Base-by-base conservation (phyloP, 2,113 vertebrate species). In the Brachirus orientalis region DNA sequence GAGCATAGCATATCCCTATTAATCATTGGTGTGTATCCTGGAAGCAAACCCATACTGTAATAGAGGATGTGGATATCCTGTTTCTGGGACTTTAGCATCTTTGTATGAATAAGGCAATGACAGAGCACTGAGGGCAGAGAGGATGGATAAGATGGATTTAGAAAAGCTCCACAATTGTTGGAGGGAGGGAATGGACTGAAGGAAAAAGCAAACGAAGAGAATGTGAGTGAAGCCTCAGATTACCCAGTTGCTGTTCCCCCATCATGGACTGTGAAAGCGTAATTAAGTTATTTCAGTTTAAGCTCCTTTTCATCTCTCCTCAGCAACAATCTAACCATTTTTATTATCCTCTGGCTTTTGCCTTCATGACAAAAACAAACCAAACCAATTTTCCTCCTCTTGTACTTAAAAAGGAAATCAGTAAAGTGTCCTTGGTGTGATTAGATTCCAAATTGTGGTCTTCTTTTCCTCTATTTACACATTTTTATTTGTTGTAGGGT, bases 321-420 rank as follows among this genome's bases (percentile, higher is more conserved):
- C 37, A 9, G 67, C 69, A 86, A 77, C 74, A 81, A 88, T 86
- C 83, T 71, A 77, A 75, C 73, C 70, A 75, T 91, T 89, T 87
- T 82, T 80, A 70, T 72, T 81, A 71, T 83, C 80, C 83, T 72
- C 79, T 84, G 70, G 87, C 81, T 86, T 46, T 73, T 75, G 56
- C 63, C 53, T 84, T 84, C 77, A 69, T 85, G 82, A 78, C 80
- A 72, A 80, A 88, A 85, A 86, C 80, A 88, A 90, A 91, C 73
- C 75, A 79, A 88, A 84, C 68, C 83, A 86, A 88, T 86, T 86
- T 80, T 82, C 52, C 63, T 53, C 67, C 69, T 72, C 76, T 84
- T 88, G 79, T 85, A 86, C 84, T 82, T 88, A 77, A 87, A 87
- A 74, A 84, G 80, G 80, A 88, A 88, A 88, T 91, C 87, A 86